Conservation (phyloP, 2,113 vertebrate species). For the Myiagra hebetior region DNA sequence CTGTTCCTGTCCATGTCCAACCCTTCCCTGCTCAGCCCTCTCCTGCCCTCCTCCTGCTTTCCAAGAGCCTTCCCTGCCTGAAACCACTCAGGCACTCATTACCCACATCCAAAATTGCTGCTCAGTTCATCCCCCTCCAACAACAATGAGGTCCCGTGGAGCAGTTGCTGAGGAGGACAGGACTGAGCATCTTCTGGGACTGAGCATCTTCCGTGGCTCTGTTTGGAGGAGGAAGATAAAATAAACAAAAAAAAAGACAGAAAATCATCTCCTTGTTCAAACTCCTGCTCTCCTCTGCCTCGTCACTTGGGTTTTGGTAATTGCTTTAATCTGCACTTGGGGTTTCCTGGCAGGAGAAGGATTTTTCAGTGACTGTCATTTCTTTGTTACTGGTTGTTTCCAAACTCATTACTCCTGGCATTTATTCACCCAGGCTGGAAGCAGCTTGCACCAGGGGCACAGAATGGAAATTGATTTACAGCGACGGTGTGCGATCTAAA, state of each 20-base stretch:
- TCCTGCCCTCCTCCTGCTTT: background rate
- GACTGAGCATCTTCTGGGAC: background rate
- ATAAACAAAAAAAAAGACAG: background rate
- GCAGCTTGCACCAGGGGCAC: background rate
- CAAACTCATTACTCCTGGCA: slow-evolving; percentile 55
- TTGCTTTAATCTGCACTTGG: slow-evolving; percentile 12
- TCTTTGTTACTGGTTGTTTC: slow-evolving; percentile 48
- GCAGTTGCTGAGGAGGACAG: background rate
- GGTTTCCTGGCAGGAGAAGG: background rate
- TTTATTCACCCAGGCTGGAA: slow-evolving; percentile 55
- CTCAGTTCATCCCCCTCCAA: background rate
- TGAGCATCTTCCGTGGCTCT: accelerated
- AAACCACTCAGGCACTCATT: background rate
- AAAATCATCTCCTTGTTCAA: background rate
- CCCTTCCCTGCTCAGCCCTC: background rate
- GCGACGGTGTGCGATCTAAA: background rate
- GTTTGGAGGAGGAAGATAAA: background rate
- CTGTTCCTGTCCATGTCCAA: background rate
- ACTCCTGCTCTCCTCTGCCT: background rate
- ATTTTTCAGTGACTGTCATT: background rate
- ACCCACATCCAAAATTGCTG: background rate
- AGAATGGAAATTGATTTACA: slow-evolving; percentile 50
- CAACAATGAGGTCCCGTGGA: background rate
- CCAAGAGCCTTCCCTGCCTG: background rate
- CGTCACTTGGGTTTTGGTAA: background rate